These are phyloP conservation scores for Oscheius myriophilus DNA, from an alignment of 2,888 invertebrate genomes.

Conservation along the genomic window DNA sequence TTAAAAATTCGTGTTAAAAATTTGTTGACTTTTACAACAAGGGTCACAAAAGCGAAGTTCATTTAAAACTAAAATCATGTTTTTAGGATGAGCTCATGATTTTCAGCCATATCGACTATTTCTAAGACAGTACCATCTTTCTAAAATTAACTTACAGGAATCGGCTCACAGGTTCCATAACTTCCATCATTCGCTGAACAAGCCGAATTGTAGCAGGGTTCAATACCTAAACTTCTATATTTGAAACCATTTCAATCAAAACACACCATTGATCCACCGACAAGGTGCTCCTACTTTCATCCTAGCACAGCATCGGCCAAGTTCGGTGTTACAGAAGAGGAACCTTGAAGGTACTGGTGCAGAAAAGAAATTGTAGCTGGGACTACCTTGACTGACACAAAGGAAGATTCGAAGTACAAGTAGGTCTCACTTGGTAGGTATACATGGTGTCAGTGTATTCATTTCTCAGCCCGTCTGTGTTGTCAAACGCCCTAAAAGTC, in stretches of 20 bases:
- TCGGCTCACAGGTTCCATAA: background rate
- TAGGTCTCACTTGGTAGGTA: background rate
- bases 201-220: background rate
- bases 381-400: background rate
- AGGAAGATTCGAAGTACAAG: too few species aligned
- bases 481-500: background rate
- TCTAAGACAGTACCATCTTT: too few species aligned
- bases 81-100: too few species aligned
- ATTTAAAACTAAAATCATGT: too few species aligned
- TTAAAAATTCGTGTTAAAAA: too few species aligned
- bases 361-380: too few species aligned
- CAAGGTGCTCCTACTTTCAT: background rate
- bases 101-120: too few species aligned
- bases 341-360: too few species aligned
- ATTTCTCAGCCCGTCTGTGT: background rate
- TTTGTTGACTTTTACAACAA: too few species aligned
- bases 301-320: background rate
- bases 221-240: conserved; percentile 5
- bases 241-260: background rate
- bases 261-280: background rate
- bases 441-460: conserved; percentile 1
- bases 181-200: background rate
- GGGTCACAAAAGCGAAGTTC: too few species aligned
- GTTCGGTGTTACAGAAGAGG: too few species aligned
- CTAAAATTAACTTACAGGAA: too few species aligned